Percentiles rank a stretch among this genome's conserved stretches.
phyloP scores from a whole-genome alignment of 1,140 invertebrate genomes.

The Araneus ventricosus region DNA sequence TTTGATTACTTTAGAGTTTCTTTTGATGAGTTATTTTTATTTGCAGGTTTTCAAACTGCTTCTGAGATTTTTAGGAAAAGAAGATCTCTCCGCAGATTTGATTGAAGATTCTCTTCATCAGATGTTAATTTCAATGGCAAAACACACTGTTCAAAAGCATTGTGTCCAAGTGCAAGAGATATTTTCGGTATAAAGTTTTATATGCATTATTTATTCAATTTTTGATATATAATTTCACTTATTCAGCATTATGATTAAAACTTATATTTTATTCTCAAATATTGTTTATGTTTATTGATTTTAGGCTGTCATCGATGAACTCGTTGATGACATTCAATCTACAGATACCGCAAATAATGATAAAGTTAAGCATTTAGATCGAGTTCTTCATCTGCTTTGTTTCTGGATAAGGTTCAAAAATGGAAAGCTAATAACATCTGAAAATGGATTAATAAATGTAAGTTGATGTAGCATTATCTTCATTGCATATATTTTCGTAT shows the following conservation, averaged over 20 bases:
- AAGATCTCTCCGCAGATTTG: slow-evolving; percentile 46
- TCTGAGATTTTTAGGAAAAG: slow-evolving; percentile 68
- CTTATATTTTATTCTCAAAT: no score
- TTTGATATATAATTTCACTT: neutral
- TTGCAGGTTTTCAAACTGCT: slow-evolving; percentile 41
- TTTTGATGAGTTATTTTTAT: neutral
- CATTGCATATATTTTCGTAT: no score
- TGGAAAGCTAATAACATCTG: slow-evolving; percentile 67
- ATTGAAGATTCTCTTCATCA: slow-evolving; percentile 56
- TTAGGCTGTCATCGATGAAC: slow-evolving; percentile 20
- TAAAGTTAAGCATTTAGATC: slow-evolving; percentile 37
- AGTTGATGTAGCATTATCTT: neutral
- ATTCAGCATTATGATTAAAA: neutral
- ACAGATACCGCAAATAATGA: neutral
- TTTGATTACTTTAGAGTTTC: neutral
- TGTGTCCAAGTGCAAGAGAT: slow-evolving; percentile 72
- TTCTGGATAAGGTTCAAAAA: slow-evolving; percentile 62
- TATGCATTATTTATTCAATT: neutral
- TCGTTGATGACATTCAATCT: neutral
- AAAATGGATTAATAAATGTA: slow-evolving; percentile 53
- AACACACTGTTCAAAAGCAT: slow-evolving; percentile 70
- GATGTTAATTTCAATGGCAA: slow-evolving; percentile 70
- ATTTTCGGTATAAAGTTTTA: slow-evolving; percentile 71
- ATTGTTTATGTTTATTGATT: neutral
- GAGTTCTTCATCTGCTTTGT: slow-evolving; percentile 32